Evolutionary conservation across 2,113 vertebrate genomes (phyloP), one percentile per base, ranked within the genome.

Genomic region (Aphyosemion australe): DNA sequence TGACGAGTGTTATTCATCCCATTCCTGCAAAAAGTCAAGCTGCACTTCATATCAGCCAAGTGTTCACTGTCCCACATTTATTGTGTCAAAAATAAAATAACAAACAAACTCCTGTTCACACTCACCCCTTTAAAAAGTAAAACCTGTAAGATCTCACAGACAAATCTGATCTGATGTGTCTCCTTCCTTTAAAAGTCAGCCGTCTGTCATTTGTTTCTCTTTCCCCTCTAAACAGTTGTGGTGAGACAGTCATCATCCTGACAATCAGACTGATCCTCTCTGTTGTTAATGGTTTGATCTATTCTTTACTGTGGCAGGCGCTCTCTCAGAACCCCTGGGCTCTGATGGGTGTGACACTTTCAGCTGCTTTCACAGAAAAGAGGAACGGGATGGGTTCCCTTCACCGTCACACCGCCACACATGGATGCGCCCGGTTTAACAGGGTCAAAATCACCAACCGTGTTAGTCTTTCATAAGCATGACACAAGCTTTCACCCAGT

Each of bases 21-120:
- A 46, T 72, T 60, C 61, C 54, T 10, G 14, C 54, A 72, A 60
- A 74, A 78, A 72, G 74, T 84, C 72, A 78, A 78, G 68, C 19
- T 67, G 0, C 55, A 43, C 75, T 81, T 39, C 53, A 45, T 16
- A 58, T 59, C 21, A 15, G 37, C 6, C 1, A 42, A 76, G 59
- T 51, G 34, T 39, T 71, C 32, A 15, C 58, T 61, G 65, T 46
- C 64, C 64, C 59, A 21, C 42, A 37, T 42, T 41, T 39, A 46
- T 26, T 48, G 21, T 43, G 48, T 75, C 74, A 16, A 12, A n/a
- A 31, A 34, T 56, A 51, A 57, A 50, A 57, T 6, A 37, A 34
- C 53, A 3, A 50, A 62, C n/a, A n/a, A n/a, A n/a, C n/a, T 10
- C 46, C 49, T 51, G 46, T 59, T 62, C 34, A 50, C 52, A 48